Evolutionary conservation across 2,888 invertebrate species (phyloP).

Genomic region (Tolmerus cingulatus): DNA sequence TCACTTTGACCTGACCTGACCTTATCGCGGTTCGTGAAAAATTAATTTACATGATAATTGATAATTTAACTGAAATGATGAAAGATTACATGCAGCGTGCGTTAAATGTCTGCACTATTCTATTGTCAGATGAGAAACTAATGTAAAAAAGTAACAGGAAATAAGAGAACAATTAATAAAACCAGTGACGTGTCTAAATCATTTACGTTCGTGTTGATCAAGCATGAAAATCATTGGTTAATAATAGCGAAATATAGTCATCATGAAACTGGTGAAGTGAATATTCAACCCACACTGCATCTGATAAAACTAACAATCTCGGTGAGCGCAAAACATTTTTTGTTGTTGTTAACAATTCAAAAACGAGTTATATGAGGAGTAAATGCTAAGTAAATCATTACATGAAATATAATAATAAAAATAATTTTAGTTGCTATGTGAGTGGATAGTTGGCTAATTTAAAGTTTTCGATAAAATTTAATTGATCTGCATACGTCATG

Average conservation of each 20-base stretch:
- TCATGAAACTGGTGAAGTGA: conserved; percentile 19
- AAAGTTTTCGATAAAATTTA: conserved; percentile 52
- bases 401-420: conserved; percentile 20
- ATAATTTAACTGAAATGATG: conserved; percentile 32
- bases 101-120: conserved; percentile 37
- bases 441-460: conserved; percentile 29
- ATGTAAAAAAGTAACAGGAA: conserved; percentile 15
- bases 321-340: conserved; percentile 7
- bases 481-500: conserved; percentile 78
- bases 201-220: conserved; percentile 24
- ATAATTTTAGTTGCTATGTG: conserved; percentile 35
- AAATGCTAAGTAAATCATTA: conserved; percentile 39
- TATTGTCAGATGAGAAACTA: conserved; percentile 25
- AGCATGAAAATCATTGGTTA: conserved; percentile 32
- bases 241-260: conserved; percentile 3
- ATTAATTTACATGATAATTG: not conserved
- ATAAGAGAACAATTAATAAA: conserved; percentile 30
- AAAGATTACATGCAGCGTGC: conserved; percentile 35
- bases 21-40: not conserved
- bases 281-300: conserved; percentile 42
- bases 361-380: conserved; percentile 33
- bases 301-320: conserved; percentile 9
- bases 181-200: conserved; percentile 25
- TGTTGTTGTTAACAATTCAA: conserved; percentile 27
- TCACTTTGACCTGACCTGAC: not conserved